Evolutionary conservation across 2,113 vertebrate genomes (phyloP).

Genomic region (Thermophis baileyi): DNA sequence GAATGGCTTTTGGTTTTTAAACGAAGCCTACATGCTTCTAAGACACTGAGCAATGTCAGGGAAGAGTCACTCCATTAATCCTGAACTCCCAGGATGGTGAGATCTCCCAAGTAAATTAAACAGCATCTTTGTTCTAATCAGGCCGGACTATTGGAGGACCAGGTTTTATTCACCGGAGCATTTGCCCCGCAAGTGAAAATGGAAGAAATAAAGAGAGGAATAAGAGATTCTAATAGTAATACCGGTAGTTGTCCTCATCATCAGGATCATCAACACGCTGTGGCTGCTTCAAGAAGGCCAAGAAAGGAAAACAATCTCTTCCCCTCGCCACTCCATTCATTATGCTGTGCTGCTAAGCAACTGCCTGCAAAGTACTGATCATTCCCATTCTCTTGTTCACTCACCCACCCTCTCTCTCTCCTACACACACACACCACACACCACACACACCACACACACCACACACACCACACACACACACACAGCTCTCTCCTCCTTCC

Average conservation of each 20-base stretch:
- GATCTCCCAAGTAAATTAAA: neutral
- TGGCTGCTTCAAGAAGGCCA: conserved; percentile 2
- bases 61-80: neutral
- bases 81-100: neutral
- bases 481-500: neutral
- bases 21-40: neutral
- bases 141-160: neutral
- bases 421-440: too few relatives aligned
- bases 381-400: neutral
- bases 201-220: neutral
- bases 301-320: neutral
- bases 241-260: neutral
- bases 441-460: too few relatives aligned
- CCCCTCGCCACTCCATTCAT: conserved; percentile 18
- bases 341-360: conserved; percentile 41
- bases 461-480: too few relatives aligned
- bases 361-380: neutral
- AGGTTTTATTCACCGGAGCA: conserved; percentile 1
- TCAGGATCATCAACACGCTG: neutral
- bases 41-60: conserved; percentile 2
- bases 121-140: neutral
- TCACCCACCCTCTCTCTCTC: neutral
- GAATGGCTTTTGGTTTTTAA: neutral
- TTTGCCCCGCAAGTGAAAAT: neutral
- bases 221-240: neutral